Evolutionary conservation across 2,113 vertebrate species (phyloP).

Genomic region (Marmota monax): DNA sequence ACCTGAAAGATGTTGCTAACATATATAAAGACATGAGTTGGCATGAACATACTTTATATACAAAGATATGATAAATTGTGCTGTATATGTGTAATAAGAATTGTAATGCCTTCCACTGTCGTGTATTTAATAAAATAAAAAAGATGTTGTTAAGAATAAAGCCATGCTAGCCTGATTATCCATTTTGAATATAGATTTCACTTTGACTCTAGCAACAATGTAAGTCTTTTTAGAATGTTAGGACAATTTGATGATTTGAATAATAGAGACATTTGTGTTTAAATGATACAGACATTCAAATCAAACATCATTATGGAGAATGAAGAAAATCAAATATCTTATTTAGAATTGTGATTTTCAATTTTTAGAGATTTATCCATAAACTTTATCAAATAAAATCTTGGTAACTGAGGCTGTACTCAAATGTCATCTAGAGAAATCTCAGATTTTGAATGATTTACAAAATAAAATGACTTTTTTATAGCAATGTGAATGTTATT

Average conservation of each 20-base stretch:
- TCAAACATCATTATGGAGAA: background rate
- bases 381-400: background rate
- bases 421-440: background rate
- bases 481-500: background rate
- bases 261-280: background rate
- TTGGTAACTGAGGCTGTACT: background rate
- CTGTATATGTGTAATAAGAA: too few relatives aligned
- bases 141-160: background rate
- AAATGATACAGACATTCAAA: background rate
- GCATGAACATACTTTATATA: too few relatives aligned
- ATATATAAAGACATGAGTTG: too few relatives aligned
- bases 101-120: too few relatives aligned
- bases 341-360: background rate
- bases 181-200: background rate
- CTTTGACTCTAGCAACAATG: background rate
- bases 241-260: constrained; percentile 12
- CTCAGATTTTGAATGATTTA: background rate
- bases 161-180: background rate
- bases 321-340: background rate
- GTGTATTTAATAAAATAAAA: too few relatives aligned
- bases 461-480: background rate
- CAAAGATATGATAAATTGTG: too few relatives aligned
- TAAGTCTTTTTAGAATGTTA: background rate
- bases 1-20: background rate
- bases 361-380: background rate